phyloP scores from a whole-genome alignment of 2,888 invertebrate genomes.

The Amphimallon solstitiale region DNA sequence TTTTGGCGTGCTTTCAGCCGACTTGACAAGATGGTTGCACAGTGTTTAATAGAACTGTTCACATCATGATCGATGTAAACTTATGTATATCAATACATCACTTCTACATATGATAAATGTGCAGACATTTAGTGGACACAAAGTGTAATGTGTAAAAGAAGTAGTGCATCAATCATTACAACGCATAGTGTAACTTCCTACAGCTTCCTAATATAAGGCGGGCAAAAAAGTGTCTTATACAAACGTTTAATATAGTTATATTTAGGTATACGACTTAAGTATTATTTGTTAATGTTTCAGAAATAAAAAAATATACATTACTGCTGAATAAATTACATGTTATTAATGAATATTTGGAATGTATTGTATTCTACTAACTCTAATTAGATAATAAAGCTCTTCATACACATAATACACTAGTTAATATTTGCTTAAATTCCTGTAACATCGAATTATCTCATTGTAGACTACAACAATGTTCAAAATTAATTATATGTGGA shows the following conservation, averaged over 20 bases:
- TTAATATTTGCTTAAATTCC: conserved; percentile 36
- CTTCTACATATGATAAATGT: conserved; percentile 9
- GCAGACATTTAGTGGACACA: conserved; percentile 12
- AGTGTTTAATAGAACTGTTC: conserved; percentile 28
- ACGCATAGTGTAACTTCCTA: conserved; percentile 18
- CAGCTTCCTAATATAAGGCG: conserved; percentile 29
- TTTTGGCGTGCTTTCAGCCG: conserved; percentile 38
- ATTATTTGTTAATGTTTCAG: conserved; percentile 25
- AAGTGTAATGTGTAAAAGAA: conserved; percentile 34
- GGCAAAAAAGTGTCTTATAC: conserved; percentile 36
- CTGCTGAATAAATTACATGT: conserved; percentile 5
- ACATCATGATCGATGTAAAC: conserved; percentile 5
- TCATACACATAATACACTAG: conserved; percentile 7
- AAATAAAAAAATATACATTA: conserved; percentile 19
- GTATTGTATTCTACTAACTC: conserved; percentile 11
- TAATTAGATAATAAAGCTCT: conserved; percentile 19
- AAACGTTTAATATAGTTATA: conserved; percentile 25
- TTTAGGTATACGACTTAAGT: conserved; percentile 25
- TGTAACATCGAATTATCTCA: neutral
- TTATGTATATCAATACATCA: neutral
- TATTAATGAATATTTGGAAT: conserved; percentile 5
- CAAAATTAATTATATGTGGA: neutral
- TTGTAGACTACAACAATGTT: neutral
- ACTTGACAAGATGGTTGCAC: conserved; percentile 40
- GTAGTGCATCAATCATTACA: conserved; percentile 35